A percentile compares a stretch with the other conserved stretches of the same genome.
phyloP scores from a whole-genome alignment of 2,888 invertebrate genomes.

The Hydroisotoma schaefferi region DNA sequence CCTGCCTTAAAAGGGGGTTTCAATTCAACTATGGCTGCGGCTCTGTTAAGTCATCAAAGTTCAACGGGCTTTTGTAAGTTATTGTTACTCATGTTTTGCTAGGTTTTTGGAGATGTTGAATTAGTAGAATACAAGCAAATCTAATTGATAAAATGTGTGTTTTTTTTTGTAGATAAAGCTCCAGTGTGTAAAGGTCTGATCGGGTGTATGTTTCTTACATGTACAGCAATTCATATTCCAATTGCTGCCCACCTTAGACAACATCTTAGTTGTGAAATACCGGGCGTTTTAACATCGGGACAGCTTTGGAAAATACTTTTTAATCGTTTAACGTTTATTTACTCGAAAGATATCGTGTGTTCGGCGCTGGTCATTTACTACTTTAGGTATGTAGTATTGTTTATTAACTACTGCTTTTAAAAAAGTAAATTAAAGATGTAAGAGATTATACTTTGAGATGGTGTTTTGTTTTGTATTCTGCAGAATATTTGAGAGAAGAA shows the following conservation, averaged over 20 bases:
- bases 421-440: background rate
- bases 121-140: no score
- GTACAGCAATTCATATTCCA: conserved; percentile 55
- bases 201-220: conserved; percentile 54
- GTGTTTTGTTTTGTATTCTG: background rate
- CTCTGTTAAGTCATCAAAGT: conserved; percentile 51
- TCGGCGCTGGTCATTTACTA: conserved; percentile 57
- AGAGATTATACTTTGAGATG: background rate
- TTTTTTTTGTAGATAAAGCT: conserved; percentile 52
- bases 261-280: conserved; percentile 53
- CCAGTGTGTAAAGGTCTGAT: conserved; percentile 56
- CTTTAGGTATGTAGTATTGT: conserved; percentile 51
- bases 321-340: conserved; percentile 54
- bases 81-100: no score
- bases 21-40: conserved; percentile 37
- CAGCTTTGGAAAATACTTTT: conserved; percentile 45
- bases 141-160: conserved; percentile 1
- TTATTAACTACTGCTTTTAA: background rate
- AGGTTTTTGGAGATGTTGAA: conserved; percentile 1
- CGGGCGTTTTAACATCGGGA: conserved; percentile 51
- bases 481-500: conserved; percentile 57
- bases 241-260: conserved; percentile 52
- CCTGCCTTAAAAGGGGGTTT: no score
- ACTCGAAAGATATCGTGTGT: conserved; percentile 57
- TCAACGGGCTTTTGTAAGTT: conserved; percentile 53